Base-by-base conservation (phyloP, 2,888 invertebrate genomes). In the Platycheirus albimanus region DNA sequence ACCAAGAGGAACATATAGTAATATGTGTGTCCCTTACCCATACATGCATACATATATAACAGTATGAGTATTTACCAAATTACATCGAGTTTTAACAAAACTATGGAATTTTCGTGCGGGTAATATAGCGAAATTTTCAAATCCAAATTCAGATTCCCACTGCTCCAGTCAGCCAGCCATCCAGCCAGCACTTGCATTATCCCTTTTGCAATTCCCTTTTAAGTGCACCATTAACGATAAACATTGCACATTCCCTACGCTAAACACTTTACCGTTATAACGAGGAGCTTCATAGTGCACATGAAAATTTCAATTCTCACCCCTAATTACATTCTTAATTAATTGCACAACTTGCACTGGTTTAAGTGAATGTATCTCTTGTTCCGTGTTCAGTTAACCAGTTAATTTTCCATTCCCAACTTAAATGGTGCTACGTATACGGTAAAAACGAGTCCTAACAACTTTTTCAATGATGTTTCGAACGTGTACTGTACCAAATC, bases 241-340 rank as follows among this genome's bases (percentile, higher is more conserved):
- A 71, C 28, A 58, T 36, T 54, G 8, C 47, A 28, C 24, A 19
- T 11, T 19, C 24, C 17, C 15, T 1, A 10, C 7, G 7, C n/a
- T 49, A 7, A 15, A 38, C 17, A n/a, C 10, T 8, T 33, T 8
- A 38, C 28, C 11, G 4, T 13, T 17, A 56, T 41, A 17, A n/a
- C n/a, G n/a, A n/a, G n/a, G n/a, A 36, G 15, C 24, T 58, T 28
- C 33, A 52, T 33, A 61, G 30, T 17, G 30, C 56, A 41, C 67
- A 74, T 63, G 54, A 43, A 54, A 80, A 45, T 80, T 80, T 75
- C 80, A 80, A 80, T 75, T 80, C 70, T 64, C 49, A 58, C 45
- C 58, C 80, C 58, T 80, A 80, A 77, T 77, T 71, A 71, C 71
- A 66, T 77, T 71, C 77, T 41, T 71, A 77, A 80, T 80, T 75